Evolutionary conservation across 2,888 invertebrate genomes (phyloP).

Genomic region (Pseudococcus longispinus): DNA sequence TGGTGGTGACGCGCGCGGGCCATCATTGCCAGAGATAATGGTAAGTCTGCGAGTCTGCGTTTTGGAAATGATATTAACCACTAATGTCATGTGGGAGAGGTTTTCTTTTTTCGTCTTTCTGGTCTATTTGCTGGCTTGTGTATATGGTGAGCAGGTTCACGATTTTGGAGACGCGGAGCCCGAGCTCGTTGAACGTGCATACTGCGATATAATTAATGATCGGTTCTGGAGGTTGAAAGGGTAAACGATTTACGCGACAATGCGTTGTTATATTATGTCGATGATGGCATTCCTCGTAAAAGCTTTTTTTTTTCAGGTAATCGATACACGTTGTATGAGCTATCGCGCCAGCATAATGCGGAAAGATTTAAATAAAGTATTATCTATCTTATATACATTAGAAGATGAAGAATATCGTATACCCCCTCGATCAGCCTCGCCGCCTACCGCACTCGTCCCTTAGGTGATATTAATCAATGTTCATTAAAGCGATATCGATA

Average conservation of each 20-base stretch:
- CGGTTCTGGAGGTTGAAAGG: constrained; percentile 33
- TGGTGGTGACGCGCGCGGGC: background rate
- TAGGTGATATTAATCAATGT: constrained; percentile 37
- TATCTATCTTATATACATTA: background rate
- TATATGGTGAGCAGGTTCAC: constrained; percentile 15
- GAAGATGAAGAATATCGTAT: background rate
- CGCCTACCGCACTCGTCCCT: background rate
- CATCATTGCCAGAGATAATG: background rate
- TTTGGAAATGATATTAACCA: constrained; percentile 24
- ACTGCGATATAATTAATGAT: constrained; percentile 28
- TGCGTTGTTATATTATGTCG: constrained; percentile 22
- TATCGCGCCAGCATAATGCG: background rate
- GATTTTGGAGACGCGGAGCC: background rate
- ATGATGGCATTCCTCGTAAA: constrained; percentile 23
- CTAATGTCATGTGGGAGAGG: constrained; percentile 9
- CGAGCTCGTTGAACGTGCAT: background rate
- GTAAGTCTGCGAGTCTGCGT: constrained; percentile 13
- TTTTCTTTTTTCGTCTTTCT: background rate
- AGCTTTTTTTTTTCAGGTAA: background rate
- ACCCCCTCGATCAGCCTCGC: background rate
- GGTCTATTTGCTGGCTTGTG: background rate
- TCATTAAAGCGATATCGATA: constrained; percentile 40
- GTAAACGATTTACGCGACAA: constrained; percentile 54
- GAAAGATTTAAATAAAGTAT: constrained; percentile 28
- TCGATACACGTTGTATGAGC: background rate